phyloP scores from a whole-genome alignment of 2,888 invertebrate genomes.

The Serripes groenlandicus region DNA sequence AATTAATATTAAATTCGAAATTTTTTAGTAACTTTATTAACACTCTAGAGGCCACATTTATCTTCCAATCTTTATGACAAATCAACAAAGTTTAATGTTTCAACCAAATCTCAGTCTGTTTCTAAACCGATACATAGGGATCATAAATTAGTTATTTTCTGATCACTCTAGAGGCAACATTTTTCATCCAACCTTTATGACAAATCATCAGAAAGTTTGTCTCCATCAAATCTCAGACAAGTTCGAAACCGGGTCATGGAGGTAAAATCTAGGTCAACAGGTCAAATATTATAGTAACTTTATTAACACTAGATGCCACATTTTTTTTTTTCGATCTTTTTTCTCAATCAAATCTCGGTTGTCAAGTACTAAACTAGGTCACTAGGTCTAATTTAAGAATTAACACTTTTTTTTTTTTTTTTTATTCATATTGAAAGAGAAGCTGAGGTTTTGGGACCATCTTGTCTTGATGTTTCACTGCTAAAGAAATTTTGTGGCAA shows the following conservation, averaged over 20 bases:
- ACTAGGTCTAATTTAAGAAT: background rate
- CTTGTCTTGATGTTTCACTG: background rate
- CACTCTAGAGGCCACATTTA: background rate
- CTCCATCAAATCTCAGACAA: background rate
- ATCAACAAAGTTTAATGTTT: background rate
- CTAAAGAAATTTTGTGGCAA: background rate
- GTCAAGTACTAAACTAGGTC: background rate
- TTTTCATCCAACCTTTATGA: background rate
- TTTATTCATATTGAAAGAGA: no score
- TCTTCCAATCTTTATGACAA: background rate
- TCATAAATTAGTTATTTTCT: background rate
- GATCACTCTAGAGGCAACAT: background rate
- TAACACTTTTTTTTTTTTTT: no score
- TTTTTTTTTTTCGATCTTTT: background rate
- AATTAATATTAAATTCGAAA: no score
- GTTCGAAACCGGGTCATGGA: background rate
- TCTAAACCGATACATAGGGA: background rate
- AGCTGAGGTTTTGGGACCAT: background rate
- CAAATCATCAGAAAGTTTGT: background rate
- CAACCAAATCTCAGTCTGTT: background rate
- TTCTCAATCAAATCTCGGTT: background rate
- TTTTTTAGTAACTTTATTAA: background rate
- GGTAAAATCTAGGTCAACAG: background rate
- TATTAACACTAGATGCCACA: background rate
- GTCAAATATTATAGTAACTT: background rate